Percentiles rank a stretch among this genome's conserved stretches.
Evolutionary conservation across 2,888 invertebrate species (phyloP).

Genomic region (Meteorus colon): DNA sequence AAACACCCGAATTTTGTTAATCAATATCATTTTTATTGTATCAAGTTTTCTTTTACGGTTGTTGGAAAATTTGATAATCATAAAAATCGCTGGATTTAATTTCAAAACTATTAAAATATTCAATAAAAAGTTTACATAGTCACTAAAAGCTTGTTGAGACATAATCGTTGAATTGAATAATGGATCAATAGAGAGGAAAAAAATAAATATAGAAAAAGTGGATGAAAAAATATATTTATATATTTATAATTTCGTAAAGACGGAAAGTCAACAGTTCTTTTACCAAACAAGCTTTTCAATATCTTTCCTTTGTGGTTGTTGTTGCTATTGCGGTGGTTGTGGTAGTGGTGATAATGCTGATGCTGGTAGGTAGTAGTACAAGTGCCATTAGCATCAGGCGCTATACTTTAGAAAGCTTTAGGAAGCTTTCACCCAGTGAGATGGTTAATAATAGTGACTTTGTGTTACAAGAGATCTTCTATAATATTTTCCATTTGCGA

Average conservation of each 20-base stretch:
- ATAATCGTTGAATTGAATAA: not conserved
- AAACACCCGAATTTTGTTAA: no score
- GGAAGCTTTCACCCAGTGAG: not conserved
- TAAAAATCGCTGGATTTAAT: not conserved
- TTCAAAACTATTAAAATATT: not conserved
- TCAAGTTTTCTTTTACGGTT: no score
- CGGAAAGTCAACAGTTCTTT: conserved; percentile 69
- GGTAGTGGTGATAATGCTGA: not conserved
- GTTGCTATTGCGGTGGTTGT: not conserved
- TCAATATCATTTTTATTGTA: no score
- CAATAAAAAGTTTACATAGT: not conserved
- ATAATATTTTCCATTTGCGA: not conserved
- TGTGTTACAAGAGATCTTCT: not conserved
- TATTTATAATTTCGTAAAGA: not conserved
- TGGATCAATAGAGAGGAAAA: conserved; percentile 20
- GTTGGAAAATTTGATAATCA: not conserved
- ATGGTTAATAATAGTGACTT: not conserved
- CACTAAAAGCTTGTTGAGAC: conserved; percentile 1
- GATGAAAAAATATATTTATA: conserved; percentile 49
- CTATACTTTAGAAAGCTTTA: conserved; percentile 2
- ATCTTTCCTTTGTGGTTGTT: conserved; percentile 46
- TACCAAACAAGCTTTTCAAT: conserved; percentile 66
- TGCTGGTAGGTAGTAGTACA: not conserved
- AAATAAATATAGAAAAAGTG: conserved; percentile 22
- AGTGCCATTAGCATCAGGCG: conserved; percentile 3